Conservation (phyloP, 2,888 invertebrate genomes). For the Conops quadrifasciatus region DNA sequence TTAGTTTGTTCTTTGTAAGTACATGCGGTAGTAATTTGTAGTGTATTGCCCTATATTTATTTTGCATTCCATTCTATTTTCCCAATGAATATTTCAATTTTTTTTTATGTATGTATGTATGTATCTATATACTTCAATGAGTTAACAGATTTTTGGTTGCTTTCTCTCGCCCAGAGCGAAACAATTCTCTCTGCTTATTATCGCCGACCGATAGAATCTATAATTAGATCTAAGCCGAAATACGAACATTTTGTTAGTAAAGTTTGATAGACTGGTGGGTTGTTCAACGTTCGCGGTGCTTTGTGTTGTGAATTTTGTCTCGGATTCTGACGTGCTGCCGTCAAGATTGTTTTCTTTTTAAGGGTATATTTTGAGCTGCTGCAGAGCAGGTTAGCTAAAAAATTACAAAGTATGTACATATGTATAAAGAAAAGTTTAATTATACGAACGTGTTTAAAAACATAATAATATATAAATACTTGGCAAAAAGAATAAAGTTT, state of each 20-base stretch:
- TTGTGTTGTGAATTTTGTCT: conserved; percentile 48
- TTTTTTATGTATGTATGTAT: background rate
- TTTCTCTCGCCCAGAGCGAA: background rate
- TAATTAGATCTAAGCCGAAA: conserved; percentile 20
- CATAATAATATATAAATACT: background rate
- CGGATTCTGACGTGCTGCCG: conserved; percentile 44
- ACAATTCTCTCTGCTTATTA: conserved; percentile 6
- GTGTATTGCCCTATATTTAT: no score
- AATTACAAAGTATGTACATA: conserved; percentile 34
- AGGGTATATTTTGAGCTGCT: conserved; percentile 43
- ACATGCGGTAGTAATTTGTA: no score
- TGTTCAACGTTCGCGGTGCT: conserved; percentile 23
- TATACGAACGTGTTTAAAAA: conserved; percentile 11
- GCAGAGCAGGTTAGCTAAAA: conserved; percentile 47
- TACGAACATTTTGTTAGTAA: conserved; percentile 16
- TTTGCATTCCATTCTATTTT: no score
- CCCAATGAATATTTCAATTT: background rate
- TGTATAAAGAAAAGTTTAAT: conserved; percentile 8
- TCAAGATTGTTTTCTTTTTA: conserved; percentile 37
- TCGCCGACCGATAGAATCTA: conserved; percentile 25
- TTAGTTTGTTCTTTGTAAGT: no score
- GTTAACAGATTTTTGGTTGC: background rate
- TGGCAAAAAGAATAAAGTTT: background rate
- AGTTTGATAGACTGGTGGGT: background rate
- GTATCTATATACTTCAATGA: background rate